Percentiles rank a stretch among this genome's conserved stretches.
These are phyloP conservation scores for Lasioglossum calceatum DNA, from an alignment of 2,888 invertebrate species.

Conservation along the genomic window DNA sequence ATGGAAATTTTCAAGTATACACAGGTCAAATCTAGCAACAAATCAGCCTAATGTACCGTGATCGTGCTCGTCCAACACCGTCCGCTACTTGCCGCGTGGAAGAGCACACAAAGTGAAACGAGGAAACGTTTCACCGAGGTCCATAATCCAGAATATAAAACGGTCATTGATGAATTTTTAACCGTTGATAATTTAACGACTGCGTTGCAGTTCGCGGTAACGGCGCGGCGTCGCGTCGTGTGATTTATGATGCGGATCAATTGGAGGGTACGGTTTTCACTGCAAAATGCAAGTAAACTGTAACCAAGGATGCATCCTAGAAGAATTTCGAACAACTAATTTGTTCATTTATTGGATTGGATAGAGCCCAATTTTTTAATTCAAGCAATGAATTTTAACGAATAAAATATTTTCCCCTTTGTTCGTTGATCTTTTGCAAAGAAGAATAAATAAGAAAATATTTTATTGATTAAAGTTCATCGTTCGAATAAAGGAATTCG, in stretches of 20 bases:
- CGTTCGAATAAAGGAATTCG: too few species aligned
- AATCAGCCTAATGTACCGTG: neutral
- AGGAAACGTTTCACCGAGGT: neutral
- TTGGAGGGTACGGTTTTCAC: constrained; percentile 1
- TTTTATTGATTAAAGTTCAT: too few species aligned
- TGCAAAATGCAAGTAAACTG: constrained; percentile 17
- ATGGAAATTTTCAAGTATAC: too few species aligned
- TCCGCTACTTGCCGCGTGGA: neutral
- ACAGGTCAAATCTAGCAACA: neutral
- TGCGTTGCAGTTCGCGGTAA: constrained; percentile 5
- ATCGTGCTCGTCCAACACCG: neutral
- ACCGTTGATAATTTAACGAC: constrained; percentile 24
- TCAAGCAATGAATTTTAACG: too few species aligned
- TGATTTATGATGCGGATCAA: constrained; percentile 24
- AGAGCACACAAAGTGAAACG: constrained; percentile 9
- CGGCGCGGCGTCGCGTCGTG: neutral
- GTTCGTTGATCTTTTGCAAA: too few species aligned
- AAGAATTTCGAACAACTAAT: too few species aligned
- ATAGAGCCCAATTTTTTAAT: too few species aligned
- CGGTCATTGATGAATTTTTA: constrained; percentile 14
- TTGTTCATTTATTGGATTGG: too few species aligned
- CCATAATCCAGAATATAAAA: neutral
- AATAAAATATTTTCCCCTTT: too few species aligned
- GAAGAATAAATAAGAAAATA: too few species aligned
- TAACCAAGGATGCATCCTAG: neutral